Evolutionary conservation across 2,888 invertebrate species (phyloP).

Genomic region (Barypeithes pellucidus): DNA sequence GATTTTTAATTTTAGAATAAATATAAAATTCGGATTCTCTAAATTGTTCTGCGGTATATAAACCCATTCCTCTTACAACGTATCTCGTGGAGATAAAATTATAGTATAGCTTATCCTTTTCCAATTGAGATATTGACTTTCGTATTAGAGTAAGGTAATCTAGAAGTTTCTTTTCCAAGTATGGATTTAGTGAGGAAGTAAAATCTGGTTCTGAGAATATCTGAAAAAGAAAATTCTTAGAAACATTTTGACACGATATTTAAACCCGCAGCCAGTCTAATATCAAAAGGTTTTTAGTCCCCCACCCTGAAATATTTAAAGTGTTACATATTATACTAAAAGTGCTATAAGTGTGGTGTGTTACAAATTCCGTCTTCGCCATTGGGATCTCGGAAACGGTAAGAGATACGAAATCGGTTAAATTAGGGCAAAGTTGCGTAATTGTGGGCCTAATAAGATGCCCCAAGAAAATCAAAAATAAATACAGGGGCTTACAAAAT

Average conservation of each 20-base stretch:
- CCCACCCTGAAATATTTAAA: no score
- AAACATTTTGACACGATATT: neutral
- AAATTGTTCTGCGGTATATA: slow-evolving; percentile 75
- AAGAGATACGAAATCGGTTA: no score
- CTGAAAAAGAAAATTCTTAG: slow-evolving; percentile 68
- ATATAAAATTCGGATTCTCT: slow-evolving; percentile 75
- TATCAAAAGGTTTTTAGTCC: no score
- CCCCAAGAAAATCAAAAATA: no score
- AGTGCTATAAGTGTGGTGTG: no score
- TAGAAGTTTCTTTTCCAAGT: slow-evolving; percentile 31
- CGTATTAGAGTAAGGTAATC: slow-evolving; percentile 21
- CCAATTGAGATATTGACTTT: slow-evolving; percentile 56
- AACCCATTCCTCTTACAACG: slow-evolving; percentile 76
- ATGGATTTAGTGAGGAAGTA: slow-evolving; percentile 60
- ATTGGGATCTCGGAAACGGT: no score
- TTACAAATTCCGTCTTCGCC: no score
- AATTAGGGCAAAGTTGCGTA: no score
- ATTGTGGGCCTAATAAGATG: no score
- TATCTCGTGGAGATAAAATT: slow-evolving; percentile 70
- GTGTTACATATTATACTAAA: no score
- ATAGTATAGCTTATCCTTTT: slow-evolving; percentile 54
- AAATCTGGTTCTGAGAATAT: slow-evolving; percentile 75
- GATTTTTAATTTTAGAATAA: slow-evolving; percentile 66
- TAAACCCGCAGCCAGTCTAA: no score
- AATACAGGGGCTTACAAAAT: no score